Percentiles rank a stretch among this genome's conserved stretches.
Conservation (phyloP, 2,113 vertebrate species). For the Toxotes jaculatrix region DNA sequence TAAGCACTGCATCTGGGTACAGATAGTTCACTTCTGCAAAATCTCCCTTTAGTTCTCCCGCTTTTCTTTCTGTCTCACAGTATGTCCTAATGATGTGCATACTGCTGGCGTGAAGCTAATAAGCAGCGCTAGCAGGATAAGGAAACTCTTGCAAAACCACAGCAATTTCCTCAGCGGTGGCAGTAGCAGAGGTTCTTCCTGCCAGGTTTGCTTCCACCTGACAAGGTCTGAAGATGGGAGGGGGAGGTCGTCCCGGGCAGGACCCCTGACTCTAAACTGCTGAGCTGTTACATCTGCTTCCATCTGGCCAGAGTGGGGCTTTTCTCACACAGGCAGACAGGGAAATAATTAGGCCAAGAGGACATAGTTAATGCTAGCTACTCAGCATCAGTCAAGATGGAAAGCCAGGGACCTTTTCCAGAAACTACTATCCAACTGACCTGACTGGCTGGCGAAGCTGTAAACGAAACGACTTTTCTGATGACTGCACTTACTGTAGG, state of each 20-base stretch:
- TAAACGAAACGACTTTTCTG: slow-evolving; percentile 15
- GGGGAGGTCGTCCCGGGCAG: slow-evolving; percentile 31
- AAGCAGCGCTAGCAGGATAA: slow-evolving; percentile 58
- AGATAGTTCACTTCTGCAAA: slow-evolving; percentile 47
- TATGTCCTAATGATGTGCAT: slow-evolving; percentile 63
- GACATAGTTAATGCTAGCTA: slow-evolving; percentile 50
- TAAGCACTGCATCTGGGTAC: slow-evolving; percentile 34
- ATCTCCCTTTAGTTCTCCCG: slow-evolving; percentile 21
- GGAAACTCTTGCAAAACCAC: slow-evolving; percentile 47
- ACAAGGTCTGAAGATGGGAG: slow-evolving; percentile 28
- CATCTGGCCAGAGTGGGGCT: slow-evolving; percentile 59
- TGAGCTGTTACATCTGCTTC: slow-evolving; percentile 71
- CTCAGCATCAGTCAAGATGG: slow-evolving; percentile 35
- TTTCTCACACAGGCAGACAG: slow-evolving; percentile 51
- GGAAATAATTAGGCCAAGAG: slow-evolving; percentile 57
- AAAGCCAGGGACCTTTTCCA: slow-evolving; percentile 15
- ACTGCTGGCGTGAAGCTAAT: slow-evolving; percentile 60
- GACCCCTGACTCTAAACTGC: slow-evolving; percentile 66
- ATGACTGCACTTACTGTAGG: slow-evolving; percentile 23
- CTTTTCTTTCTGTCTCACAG: slow-evolving; percentile 41
- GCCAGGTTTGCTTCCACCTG: slow-evolving; percentile 58
- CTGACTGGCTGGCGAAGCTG: slow-evolving; percentile 9
- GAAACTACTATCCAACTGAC: slow-evolving; percentile 2
- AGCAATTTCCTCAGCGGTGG: slow-evolving; percentile 67
- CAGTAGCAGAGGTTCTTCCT: slow-evolving; percentile 23